Evolutionary conservation across 2,797 vertebrate species (phyloP).

Genomic region (Onychomys torridus): DNA sequence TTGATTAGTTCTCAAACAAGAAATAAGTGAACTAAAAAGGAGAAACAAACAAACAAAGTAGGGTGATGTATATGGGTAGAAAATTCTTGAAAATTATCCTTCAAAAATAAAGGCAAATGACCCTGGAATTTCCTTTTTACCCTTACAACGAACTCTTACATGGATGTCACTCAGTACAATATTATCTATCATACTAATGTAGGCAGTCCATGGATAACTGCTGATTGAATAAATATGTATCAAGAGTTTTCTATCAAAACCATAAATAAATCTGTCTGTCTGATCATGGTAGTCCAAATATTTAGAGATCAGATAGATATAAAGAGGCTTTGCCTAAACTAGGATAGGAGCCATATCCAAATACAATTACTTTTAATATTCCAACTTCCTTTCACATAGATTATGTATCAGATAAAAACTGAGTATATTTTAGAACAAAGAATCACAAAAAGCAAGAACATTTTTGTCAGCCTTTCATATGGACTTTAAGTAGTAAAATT

Average conservation of each 20-base stretch:
- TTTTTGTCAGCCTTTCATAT: conserved; percentile 2
- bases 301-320: neutral
- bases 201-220: neutral
- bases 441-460: neutral
- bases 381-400: neutral
- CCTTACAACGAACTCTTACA: neutral
- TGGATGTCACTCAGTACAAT: neutral
- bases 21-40: neutral
- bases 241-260: neutral
- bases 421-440: neutral
- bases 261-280: neutral
- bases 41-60: neutral
- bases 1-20: neutral
- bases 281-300: neutral
- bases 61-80: neutral
- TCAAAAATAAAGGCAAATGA: neutral
- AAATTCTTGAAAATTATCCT: neutral
- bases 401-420: neutral
- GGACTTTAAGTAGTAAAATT: neutral
- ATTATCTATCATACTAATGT: neutral
- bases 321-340: neutral
- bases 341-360: neutral
- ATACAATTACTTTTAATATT: neutral
- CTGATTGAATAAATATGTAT: neutral
- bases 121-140: neutral